Evolutionary conservation across 2,113 vertebrate genomes (phyloP).

Genomic region (Symphodus melops): DNA sequence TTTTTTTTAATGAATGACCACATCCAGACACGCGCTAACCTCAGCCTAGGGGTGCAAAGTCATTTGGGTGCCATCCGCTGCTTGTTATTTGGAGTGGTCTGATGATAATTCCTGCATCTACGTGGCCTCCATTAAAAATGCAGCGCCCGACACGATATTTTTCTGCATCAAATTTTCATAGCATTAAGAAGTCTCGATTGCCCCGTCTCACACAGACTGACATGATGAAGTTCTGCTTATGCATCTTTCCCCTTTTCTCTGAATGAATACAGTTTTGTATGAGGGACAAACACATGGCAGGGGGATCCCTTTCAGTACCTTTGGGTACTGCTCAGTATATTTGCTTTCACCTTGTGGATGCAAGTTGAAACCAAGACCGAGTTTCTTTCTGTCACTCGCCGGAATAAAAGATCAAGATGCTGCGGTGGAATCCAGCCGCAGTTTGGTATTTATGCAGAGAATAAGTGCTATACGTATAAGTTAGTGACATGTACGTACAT

Average conservation of each 20-base stretch:
- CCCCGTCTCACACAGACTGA: slow-evolving; percentile 31
- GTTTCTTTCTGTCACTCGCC: neutral
- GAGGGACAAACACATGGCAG: slow-evolving; percentile 20
- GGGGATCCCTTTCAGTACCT: slow-evolving; percentile 28
- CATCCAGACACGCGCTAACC: slow-evolving; percentile 24
- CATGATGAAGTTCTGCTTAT: slow-evolving; percentile 47
- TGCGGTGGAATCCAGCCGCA: neutral
- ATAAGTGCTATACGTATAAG: neutral
- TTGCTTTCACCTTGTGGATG: slow-evolving; percentile 18
- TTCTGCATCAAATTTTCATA: slow-evolving; percentile 79
- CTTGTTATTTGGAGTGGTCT: slow-evolving; percentile 7
- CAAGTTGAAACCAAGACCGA: neutral
- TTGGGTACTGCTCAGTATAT: neutral
- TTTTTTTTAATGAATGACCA: slow-evolving; percentile 17
- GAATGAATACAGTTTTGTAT: slow-evolving; percentile 37
- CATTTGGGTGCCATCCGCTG: slow-evolving; percentile 19
- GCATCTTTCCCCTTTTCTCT: neutral
- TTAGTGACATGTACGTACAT: slow-evolving; percentile 15
- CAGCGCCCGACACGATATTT: slow-evolving; percentile 78
- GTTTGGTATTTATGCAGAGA: neutral
- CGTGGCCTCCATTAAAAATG: slow-evolving; percentile 75
- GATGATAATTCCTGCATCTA: slow-evolving; percentile 61
- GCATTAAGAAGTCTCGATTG: slow-evolving; percentile 64
- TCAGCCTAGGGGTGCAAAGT: slow-evolving; percentile 33
- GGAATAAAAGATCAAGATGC: no score